Evolutionary conservation across 1,140 invertebrate species (phyloP), one percentile per base, ranked within the genome.

Genomic region (Parapsyche elsis): DNA sequence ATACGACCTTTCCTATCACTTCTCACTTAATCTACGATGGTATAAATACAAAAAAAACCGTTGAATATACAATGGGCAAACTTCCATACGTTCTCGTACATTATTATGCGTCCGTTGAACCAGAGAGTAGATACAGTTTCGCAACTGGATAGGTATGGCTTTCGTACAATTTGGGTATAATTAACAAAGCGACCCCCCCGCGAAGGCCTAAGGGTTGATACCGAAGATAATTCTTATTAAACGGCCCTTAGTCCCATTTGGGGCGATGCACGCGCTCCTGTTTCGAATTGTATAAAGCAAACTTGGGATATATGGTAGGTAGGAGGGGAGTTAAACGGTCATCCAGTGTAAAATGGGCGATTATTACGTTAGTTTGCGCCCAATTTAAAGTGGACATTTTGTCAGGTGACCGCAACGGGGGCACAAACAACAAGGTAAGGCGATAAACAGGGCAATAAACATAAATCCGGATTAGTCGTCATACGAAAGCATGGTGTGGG

Each of bases 401-500:
- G 64, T 67, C 64, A 67, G 64, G 64, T 67, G 64, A 67, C 64
- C 64, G 64, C 64, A 30, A 16, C 49, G 12, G 49, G 49, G 49
- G 49, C 49, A 67, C 64, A 24, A 61, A 61, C 59, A 24, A 24
- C 64, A 14, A 73, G 30, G 45, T 73, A 73, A 73, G 44, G 45
- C 71, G 71, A 73, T 73, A 73, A 73, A 73, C 71, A 46, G 14
- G 44, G 71, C 44, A 73, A 73, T 73, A 73, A 73, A 73, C 71
- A 73, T 73, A 73, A 73, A 73, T 73, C 71, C 38, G 71, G 45
- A 45, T 73, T 73, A 46, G 71, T n/a, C 14, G n/a, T 49, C 14
- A 46, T 49, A 71, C n/a, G 30, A 38, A 19, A 61, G 21, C 59
- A 23, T 5, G 16, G 59, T 23, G 12, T 26, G 64, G 23, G 24